Conservation (phyloP, 1,140 invertebrate genomes). For the Lanistes nyassanus region DNA sequence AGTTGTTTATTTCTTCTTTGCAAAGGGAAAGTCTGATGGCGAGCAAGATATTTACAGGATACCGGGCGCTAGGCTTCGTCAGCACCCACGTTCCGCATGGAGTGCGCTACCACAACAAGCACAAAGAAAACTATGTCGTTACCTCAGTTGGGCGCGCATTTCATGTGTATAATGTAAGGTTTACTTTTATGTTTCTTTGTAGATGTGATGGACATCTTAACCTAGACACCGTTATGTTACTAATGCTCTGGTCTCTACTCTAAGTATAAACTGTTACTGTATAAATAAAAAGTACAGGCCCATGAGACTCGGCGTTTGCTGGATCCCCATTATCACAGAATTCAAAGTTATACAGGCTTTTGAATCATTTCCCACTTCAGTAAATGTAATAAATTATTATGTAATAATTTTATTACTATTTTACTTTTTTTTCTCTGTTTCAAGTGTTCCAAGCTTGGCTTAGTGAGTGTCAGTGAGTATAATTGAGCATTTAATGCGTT, state of each 20-base stretch:
- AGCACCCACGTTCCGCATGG: slow-evolving; percentile 89
- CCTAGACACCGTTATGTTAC: too few species aligned
- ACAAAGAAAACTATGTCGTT: slow-evolving; percentile 88
- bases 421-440: slow-evolving; percentile 40
- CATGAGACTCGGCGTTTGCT: too few species aligned
- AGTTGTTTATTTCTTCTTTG: neutral
- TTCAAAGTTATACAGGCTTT: too few species aligned
- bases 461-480: slow-evolving; percentile 82
- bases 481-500: slow-evolving; percentile 3
- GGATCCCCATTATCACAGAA: too few species aligned
- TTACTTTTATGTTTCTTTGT: neutral
- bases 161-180: slow-evolving; percentile 84
- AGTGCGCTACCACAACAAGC: slow-evolving; percentile 83
- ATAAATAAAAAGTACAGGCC: too few species aligned
- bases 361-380: too few species aligned
- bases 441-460: slow-evolving; percentile 79
- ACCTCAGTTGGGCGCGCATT: slow-evolving; percentile 91
- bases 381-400: too few species aligned
- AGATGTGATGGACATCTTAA: too few species aligned
- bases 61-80: slow-evolving; percentile 90
- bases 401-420: neutral
- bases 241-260: too few species aligned
- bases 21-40: slow-evolving; percentile 22
- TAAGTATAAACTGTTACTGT: too few species aligned
- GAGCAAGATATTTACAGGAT: slow-evolving; percentile 80